Evolutionary conservation across 2,888 invertebrate species (phyloP), one percentile per base, ranked within the genome.

Genomic region (Platycnemis pennipes): DNA sequence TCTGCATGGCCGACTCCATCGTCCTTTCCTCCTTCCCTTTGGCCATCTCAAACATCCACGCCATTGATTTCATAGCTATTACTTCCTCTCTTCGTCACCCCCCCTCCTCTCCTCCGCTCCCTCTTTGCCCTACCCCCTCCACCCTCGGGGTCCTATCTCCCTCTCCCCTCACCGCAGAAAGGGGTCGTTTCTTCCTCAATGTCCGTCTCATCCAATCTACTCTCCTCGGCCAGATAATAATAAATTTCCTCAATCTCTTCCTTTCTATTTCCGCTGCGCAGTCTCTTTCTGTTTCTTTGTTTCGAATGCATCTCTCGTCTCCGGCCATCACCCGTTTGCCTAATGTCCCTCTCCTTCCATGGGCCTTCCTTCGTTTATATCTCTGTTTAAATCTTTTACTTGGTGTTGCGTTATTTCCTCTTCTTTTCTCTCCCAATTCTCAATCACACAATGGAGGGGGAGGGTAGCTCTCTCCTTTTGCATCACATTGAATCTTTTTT

Each of bases 61-160:
- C 56, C 91, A 91, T 91, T 91, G 91, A 91, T 91, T 91, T 63
- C 44, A 63, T 63, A 56, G 91, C 69, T 63, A 91, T 91, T 91
- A 91, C 69, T 63, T 91, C 37, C 63, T 42, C 91, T 69, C n/a
- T 7, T 5, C 37, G 37, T 85, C 3, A 3, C 45, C 13, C 87
- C 44, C 44, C 44, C 44, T 8, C 19, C 22, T 44, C 44, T 26
- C 87, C 44, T 42, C 45, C 77, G 11, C 31, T 77, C 22, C 45
- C 26, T n/a, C 42, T 44, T 44, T 1, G 42, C 42, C 19, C 11
- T 44, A 0, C 87, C 11, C 87, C 1, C n/a, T 63, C 26, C 87
- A 22, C 63, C 42, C 91, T 42, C n/a, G 7, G 0, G 45, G 37
- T 19, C 86, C n/a, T 5, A 16, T 16, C 4, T 3, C 42, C 22